Base-by-base conservation (phyloP, 1,140 invertebrate species). In the Drosophila neocordata region DNA sequence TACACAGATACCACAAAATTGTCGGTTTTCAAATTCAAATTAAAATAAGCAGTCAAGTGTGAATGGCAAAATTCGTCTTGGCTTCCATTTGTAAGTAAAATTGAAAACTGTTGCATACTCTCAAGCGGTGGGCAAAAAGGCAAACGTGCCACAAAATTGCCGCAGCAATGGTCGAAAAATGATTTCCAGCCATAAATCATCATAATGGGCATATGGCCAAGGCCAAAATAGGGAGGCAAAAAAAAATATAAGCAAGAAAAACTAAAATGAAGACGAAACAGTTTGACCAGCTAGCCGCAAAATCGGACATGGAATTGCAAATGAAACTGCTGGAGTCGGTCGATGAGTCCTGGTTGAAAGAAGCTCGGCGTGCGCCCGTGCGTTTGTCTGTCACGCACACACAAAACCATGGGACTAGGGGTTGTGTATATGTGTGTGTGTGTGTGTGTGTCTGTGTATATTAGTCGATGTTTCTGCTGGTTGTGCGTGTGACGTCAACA, bases 121-220 rank as follows among this genome's bases (percentile, higher is more conserved):
- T 48, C 34, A 55, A 82, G 65, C 59, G 41, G 52, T 38, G 12
- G 24, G 27, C 22, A 38, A 71, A 71, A 31, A 57, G 8, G 13
- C 24, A 44, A 13, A 53, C 11, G 41, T 6, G 7, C 51, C 65
- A 65, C 12, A 18, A 24, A 48, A 55, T 67, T 53, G 34, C 13
- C 35, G 48, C 31, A 51, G 60, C 53, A 48, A 41, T 24, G 64
- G 20, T 57, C 65, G 74, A 69, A 81, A 85, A 87, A 85, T 87
- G 79, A 85, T 85, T 87, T 85, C 82, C 82, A 79, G 73, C 73
- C 78, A 85, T 85, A 87, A 85, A 85, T 87, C 82, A 85, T 85
- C 74, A 81, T 87, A 82, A 85, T 87, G 82, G 82, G 70, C 44
- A 20, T 48, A 61, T 51, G 74, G 51, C 34, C 44, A 38, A 53